Conservation (phyloP, 2,113 vertebrate genomes). For the Albula goreensis region DNA sequence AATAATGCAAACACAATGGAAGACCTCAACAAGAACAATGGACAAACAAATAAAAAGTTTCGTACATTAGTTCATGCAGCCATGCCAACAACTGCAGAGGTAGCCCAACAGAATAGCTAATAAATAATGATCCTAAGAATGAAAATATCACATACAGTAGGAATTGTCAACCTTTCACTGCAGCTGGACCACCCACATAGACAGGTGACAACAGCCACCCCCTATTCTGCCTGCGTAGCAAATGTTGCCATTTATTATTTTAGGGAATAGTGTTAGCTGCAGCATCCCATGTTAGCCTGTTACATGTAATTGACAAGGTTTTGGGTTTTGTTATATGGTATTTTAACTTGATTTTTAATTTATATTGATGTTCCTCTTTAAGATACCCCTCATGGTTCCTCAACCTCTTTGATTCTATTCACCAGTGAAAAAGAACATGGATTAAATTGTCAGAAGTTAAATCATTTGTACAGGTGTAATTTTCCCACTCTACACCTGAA, state of each 20-base stretch:
- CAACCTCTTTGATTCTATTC: not conserved
- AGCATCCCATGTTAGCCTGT: not conserved
- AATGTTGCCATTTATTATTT: not conserved
- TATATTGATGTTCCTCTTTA: not conserved
- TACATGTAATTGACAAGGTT: not conserved
- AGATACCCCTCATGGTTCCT: not conserved
- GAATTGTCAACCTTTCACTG: not conserved
- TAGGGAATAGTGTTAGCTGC: not conserved
- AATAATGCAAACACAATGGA: not conserved
- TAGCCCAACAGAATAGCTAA: conserved; percentile 1
- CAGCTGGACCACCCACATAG: not conserved
- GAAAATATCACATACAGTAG: not conserved
- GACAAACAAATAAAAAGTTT: not conserved
- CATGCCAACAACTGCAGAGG: conserved; percentile 6
- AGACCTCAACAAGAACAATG: not conserved
- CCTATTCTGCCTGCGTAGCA: not conserved
- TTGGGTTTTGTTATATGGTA: not conserved
- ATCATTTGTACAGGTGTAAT: not conserved
- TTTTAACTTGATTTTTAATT: not conserved
- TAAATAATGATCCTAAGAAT: not conserved
- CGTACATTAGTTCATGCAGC: conserved; percentile 1
- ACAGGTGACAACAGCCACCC: not conserved
- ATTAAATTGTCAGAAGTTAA: not conserved
- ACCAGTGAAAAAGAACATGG: not conserved
- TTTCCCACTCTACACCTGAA: not conserved